Evolutionary conservation across 2,888 invertebrate genomes (phyloP), one percentile per base, ranked within the genome.

Genomic region (Anoplius nigerrimus): DNA sequence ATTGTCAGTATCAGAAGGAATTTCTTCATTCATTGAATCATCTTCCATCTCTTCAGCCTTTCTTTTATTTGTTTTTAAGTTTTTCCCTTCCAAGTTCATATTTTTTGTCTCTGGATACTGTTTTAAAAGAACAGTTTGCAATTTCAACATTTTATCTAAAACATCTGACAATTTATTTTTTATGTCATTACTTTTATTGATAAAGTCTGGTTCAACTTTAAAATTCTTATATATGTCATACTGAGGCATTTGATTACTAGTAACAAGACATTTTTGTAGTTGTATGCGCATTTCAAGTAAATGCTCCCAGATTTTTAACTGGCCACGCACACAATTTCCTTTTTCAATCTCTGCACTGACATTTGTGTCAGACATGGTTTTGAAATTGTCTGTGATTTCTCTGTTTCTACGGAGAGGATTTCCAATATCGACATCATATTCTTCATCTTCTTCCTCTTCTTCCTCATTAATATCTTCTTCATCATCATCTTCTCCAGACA

Each of bases 211-310:
- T 54, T 90, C 90, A 0, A 89, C 86, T 70, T 86, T 90, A 43
- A 92, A 89, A 56, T 89, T 81, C 11, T 89, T 83, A 79, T 92
- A 92, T 5, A 84, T 85, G 6, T 92, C 91, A 20, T 89, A 85
- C 78, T 94, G 92, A 0, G 97, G 97, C 89, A 98, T 91, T 85
- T 93, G 93, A 88, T 98, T 98, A 0, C 94, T 92, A 15, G 92
- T 91, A 52, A 91, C 89, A 60, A 97, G 87, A 81, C 94, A 92
- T 86, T 97, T 95, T 87, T 98, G 98, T 22, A 97, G 88, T 84
- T 95, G 94, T 79, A 98, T 98, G 75, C 98, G 91, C 85, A 94
- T 91, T 89, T 98, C 97, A 22, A 98, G 87, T 3, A 98, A 87
- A 63, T 92, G 93, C 86, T 98, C 98, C 96, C 97, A 98, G 0